Evolutionary conservation across 1,140 invertebrate genomes (phyloP).

Genomic region (Apolygus lucorum): DNA sequence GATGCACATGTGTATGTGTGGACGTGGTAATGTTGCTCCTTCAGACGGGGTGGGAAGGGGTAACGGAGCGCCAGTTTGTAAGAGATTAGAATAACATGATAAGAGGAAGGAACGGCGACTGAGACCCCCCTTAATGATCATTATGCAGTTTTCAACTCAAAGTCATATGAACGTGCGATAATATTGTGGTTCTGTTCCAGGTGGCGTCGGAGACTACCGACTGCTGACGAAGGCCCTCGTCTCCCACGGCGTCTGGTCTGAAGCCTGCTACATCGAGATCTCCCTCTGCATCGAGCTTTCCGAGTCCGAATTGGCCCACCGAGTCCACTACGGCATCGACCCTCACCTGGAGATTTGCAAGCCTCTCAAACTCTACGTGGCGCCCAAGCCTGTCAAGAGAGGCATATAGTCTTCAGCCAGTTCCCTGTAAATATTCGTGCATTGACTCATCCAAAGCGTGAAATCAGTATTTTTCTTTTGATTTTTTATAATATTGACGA

Average conservation of each 20-base stretch:
- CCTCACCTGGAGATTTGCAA: conserved; percentile 75
- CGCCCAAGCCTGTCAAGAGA: conserved; percentile 77
- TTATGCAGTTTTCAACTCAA: no score
- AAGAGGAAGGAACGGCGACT: no score
- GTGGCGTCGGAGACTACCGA: conserved; percentile 50
- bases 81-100: no score
- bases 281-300: conserved; percentile 70
- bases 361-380: conserved; percentile 79
- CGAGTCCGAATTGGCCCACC: conserved; percentile 48
- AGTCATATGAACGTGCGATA: no score
- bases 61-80: no score
- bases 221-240: conserved; percentile 76
- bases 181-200: neutral
- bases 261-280: conserved; percentile 80
- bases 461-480: no score
- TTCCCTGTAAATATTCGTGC: conserved; percentile 8
- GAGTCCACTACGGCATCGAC: conserved; percentile 48
- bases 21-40: no score
- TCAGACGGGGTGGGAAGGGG: no score
- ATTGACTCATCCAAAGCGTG: no score
- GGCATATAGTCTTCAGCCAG: conserved; percentile 48
- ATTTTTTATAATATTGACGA: no score
- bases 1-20: no score
- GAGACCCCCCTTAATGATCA: no score
- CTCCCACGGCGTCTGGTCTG: conserved; percentile 84